Conservation (phyloP, 2,888 invertebrate species). For the Anticlea derivata region DNA sequence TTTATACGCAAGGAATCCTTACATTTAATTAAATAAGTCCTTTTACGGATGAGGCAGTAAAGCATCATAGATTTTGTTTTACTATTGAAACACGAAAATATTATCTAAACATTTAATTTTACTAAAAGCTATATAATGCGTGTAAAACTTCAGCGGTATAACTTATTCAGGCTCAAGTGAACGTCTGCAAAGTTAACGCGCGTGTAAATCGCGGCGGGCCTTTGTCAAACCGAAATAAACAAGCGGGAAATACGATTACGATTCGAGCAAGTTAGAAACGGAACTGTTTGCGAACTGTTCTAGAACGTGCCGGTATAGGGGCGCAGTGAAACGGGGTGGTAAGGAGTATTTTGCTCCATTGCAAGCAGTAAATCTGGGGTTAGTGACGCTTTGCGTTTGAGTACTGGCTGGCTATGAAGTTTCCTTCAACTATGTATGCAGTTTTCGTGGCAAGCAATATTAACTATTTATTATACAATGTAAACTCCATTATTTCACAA, state of each 20-base stretch:
- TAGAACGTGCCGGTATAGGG: constrained; percentile 50
- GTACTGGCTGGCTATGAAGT: constrained; percentile 17
- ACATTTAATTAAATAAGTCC: no score
- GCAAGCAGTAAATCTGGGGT: constrained; percentile 19
- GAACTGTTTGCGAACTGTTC: constrained; percentile 70
- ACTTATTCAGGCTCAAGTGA: constrained; percentile 46
- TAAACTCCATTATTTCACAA: not conserved
- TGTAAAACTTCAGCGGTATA: constrained; percentile 22
- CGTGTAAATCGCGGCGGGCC: constrained; percentile 51
- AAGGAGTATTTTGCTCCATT: constrained; percentile 20
- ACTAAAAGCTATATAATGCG: not conserved
- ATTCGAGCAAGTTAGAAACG: constrained; percentile 45
- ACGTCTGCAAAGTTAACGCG: constrained; percentile 48
- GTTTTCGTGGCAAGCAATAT: not conserved
- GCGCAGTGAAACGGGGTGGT: constrained; percentile 16
- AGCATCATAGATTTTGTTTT: no score
- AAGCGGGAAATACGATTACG: constrained; percentile 67
- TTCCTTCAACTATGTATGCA: constrained; percentile 1
- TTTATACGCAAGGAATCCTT: not conserved
- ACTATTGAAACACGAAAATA: no score
- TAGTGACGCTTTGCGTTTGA: constrained; percentile 19
- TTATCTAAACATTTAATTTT: no score
- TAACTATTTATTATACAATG: not conserved
- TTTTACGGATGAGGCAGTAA: no score
- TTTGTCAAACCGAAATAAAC: constrained; percentile 68